A percentile compares a stretch with the other conserved stretches of the same genome.
phyloP scores from a whole-genome alignment of 2,888 invertebrate genomes.

The Shargacucullia verbasci region DNA sequence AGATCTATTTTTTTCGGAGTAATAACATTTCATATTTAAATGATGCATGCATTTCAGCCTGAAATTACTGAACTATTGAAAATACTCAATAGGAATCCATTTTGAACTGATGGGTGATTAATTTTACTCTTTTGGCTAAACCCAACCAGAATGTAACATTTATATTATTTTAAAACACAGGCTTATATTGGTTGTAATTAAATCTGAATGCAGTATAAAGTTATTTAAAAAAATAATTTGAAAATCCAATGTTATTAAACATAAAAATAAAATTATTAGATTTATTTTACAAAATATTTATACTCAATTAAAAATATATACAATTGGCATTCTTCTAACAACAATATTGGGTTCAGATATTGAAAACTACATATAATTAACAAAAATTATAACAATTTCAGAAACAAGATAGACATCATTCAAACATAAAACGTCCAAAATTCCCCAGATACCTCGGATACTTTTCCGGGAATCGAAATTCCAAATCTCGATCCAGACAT shows the following conservation, averaged over 20 bases:
- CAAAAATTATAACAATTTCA: slow-evolving; percentile 6
- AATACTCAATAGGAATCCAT: not conserved
- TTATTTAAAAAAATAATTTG: too few relatives aligned
- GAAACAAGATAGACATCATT: slow-evolving; percentile 29
- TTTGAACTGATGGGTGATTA: not conserved
- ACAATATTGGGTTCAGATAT: not conserved
- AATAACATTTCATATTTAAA: not conserved
- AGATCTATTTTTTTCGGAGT: not conserved
- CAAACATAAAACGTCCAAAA: slow-evolving; percentile 30
- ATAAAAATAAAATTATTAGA: too few relatives aligned
- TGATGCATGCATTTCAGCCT: not conserved
- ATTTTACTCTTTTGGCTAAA: not conserved
- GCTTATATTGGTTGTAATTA: not conserved
- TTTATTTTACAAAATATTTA: too few relatives aligned
- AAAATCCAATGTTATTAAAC: too few relatives aligned
- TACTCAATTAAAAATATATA: too few relatives aligned
- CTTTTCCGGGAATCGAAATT: slow-evolving; percentile 43
- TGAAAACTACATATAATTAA: not conserved
- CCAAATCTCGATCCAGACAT: slow-evolving; percentile 34
- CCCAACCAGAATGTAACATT: not conserved
- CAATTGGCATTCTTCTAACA: too few relatives aligned
- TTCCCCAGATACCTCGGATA: slow-evolving; percentile 34
- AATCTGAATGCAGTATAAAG: too few relatives aligned
- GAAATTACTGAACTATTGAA: not conserved
- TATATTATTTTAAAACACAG: not conserved